Evolutionary conservation across 2,797 vertebrate genomes (phyloP).

Genomic region (Acestrorhynchus altus): DNA sequence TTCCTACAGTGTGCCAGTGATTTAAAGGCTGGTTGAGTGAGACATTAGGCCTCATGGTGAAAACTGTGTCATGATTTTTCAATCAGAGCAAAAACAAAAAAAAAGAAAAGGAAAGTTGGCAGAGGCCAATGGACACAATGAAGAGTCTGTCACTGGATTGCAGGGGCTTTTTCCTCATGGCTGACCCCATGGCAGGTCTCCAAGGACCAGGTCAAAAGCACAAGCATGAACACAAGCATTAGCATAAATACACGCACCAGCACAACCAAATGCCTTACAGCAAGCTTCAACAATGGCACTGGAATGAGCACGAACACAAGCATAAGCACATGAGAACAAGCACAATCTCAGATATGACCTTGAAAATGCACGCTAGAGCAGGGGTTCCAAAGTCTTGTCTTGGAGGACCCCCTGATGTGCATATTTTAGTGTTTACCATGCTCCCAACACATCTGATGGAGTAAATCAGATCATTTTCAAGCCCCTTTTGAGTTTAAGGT

Average conservation of each 20-base stretch:
- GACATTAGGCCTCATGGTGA: constrained; percentile 17
- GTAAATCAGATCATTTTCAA: too few species aligned
- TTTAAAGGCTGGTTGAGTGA: not conserved
- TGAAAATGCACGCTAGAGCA: not conserved
- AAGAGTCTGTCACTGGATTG: constrained; percentile 51
- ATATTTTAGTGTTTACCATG: too few species aligned
- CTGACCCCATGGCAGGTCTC: constrained; percentile 49
- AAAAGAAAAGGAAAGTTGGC: constrained; percentile 24
- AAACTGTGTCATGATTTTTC: constrained; percentile 63
- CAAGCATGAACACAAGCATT: constrained; percentile 2
- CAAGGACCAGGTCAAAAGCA: constrained; percentile 39
- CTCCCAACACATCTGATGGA: too few species aligned
- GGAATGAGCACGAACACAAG: not conserved
- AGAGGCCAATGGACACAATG: constrained; percentile 61
- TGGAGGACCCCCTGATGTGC: too few species aligned
- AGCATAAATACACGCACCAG: not conserved
- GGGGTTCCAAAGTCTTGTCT: too few species aligned
- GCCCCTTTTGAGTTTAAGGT: too few species aligned
- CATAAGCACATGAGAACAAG: too few species aligned
- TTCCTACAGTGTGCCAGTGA: not conserved
- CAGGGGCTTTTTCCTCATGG: constrained; percentile 63
- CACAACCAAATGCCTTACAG: not conserved
- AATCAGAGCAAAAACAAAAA: constrained; percentile 62
- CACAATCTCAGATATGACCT: not conserved
- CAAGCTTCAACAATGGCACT: not conserved